phyloP scores from a whole-genome alignment of 2,113 vertebrate species.

The Hemicordylus capensis region DNA sequence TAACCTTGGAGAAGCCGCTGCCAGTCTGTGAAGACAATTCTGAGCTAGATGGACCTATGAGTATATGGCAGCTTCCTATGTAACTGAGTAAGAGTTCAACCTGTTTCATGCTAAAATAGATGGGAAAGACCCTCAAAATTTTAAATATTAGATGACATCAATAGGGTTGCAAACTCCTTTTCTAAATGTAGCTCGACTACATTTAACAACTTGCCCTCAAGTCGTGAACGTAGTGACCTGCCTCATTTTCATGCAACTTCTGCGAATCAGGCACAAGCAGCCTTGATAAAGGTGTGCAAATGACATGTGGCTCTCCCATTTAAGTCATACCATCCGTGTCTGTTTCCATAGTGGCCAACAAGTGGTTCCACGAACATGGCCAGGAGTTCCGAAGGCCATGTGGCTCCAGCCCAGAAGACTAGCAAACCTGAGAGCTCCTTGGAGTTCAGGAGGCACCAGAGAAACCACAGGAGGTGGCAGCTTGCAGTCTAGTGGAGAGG shows the following conservation, averaged over 20 bases:
- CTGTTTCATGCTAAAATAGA: not conserved
- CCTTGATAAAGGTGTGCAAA: too few species aligned
- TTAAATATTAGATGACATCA: not conserved
- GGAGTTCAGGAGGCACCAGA: constrained; percentile 45
- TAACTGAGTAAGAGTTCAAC: not conserved
- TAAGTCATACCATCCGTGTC: not conserved
- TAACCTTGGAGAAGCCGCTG: too few species aligned
- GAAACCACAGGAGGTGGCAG: not conserved
- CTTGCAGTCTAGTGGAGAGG: too few species aligned
- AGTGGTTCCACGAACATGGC: constrained; percentile 93
- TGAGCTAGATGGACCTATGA: too few species aligned
- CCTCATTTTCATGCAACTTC: not conserved
- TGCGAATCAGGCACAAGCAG: not conserved
- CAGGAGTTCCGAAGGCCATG: constrained; percentile 91
- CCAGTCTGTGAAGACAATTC: too few species aligned
- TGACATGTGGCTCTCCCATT: accelerated
- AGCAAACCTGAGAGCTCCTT: constrained; percentile 34
- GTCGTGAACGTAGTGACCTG: not conserved
- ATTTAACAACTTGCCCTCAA: not conserved
- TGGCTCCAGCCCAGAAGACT: constrained; percentile 78
- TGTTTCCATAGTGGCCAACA: constrained; percentile 88
- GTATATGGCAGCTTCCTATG: too few species aligned
- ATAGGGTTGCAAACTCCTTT: not conserved
- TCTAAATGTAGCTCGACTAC: too few species aligned
- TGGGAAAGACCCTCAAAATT: not conserved